phyloP scores from a whole-genome alignment of 2,888 invertebrate genomes.

The Tetrapedia diversipes region DNA sequence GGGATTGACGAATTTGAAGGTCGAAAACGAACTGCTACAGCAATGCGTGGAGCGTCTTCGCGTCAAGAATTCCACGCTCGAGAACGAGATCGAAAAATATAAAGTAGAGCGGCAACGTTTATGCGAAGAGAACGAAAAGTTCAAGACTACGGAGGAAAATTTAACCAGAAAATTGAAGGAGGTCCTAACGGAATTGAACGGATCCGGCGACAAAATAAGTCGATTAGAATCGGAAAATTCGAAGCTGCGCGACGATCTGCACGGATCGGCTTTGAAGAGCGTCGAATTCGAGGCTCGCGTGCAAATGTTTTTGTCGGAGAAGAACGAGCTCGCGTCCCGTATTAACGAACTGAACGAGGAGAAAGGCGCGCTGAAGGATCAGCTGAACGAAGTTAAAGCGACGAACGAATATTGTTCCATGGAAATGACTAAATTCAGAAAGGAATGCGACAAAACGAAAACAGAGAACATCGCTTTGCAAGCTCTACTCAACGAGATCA shows the following conservation, averaged over 20 bases:
- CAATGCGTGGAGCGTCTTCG: slow-evolving; percentile 36
- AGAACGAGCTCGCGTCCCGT: slow-evolving; percentile 47
- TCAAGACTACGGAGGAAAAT: slow-evolving; percentile 13
- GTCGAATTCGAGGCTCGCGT: slow-evolving; percentile 42
- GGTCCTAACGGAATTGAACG: slow-evolving; percentile 27
- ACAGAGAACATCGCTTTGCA: slow-evolving; percentile 35
- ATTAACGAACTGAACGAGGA: slow-evolving; percentile 56
- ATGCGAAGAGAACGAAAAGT: slow-evolving; percentile 24
- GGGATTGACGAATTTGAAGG: slow-evolving; percentile 40
- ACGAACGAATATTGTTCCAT: slow-evolving; percentile 61
- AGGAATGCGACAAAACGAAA: slow-evolving; percentile 55
- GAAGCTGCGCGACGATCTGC: slow-evolving; percentile 41
- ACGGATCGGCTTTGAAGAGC: slow-evolving; percentile 35
- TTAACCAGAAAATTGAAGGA: slow-evolving; percentile 23
- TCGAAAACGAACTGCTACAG: slow-evolving; percentile 46
- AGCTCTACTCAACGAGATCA: slow-evolving; percentile 28
- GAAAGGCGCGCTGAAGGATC: slow-evolving; percentile 59
- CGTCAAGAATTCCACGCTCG: slow-evolving; percentile 26
- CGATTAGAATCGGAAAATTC: slow-evolving; percentile 50
- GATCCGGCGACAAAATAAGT: slow-evolving; percentile 20
- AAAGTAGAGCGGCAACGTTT: slow-evolving; percentile 28
- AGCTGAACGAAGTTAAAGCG: slow-evolving; percentile 58
- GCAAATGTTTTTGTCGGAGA: slow-evolving; percentile 52
- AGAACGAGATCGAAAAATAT: slow-evolving; percentile 30
- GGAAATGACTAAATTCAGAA: slow-evolving; percentile 60